phyloP scores from a whole-genome alignment of 2,797 vertebrate species.

The Nothura maculosa region DNA sequence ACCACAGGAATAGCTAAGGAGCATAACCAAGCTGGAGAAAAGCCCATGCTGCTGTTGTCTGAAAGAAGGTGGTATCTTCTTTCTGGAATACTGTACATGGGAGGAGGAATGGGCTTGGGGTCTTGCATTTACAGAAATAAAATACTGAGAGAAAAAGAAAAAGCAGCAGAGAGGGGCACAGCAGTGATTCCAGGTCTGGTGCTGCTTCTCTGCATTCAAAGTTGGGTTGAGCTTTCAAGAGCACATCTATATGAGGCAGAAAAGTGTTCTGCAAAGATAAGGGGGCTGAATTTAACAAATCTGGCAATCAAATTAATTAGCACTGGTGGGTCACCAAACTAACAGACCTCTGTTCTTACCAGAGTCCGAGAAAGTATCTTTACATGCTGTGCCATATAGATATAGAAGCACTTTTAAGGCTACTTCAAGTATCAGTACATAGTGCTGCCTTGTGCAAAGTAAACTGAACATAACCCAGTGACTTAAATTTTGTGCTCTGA shows the following conservation, averaged over 20 bases:
- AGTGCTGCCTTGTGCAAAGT: not conserved
- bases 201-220: not conserved
- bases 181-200: not conserved
- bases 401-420: not conserved
- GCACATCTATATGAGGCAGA: not conserved
- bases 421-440: not conserved
- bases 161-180: not conserved
- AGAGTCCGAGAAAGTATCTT: not conserved
- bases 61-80: not conserved
- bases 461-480: conserved; percentile 21
- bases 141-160: conserved; percentile 27
- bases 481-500: not conserved
- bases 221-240: conserved; percentile 27
- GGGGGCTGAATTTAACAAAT: conserved; percentile 25
- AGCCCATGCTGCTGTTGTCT: not conserved
- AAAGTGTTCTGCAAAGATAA: conserved; percentile 8
- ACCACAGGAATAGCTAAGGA: not conserved
- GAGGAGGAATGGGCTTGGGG: not conserved
- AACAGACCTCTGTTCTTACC: conserved; percentile 22
- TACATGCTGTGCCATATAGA: not conserved
- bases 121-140: conserved; percentile 7
- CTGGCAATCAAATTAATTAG: conserved; percentile 53
- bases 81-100: not conserved
- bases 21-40: not conserved
- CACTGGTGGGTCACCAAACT: not conserved